Evolutionary conservation across 2,113 vertebrate genomes (phyloP).

Genomic region (Calidris pygmaea): DNA sequence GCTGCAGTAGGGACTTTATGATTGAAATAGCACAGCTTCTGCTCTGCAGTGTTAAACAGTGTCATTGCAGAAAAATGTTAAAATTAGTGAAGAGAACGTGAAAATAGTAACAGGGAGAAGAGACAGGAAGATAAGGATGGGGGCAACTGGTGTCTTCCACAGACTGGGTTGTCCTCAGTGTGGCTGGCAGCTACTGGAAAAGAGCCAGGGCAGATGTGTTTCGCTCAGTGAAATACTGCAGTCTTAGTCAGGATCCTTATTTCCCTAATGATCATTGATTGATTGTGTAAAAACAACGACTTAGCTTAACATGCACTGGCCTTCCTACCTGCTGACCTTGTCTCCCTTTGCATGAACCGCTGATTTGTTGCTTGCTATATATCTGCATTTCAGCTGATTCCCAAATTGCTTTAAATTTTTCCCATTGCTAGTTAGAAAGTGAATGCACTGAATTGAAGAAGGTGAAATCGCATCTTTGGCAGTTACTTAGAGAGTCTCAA

Average conservation of each 20-base stretch:
- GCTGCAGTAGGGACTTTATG: background rate
- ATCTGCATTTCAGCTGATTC: background rate
- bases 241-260: background rate
- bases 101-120: background rate
- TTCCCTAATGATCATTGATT: background rate
- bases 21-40: background rate
- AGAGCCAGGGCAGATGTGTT: background rate
- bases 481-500: background rate
- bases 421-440: background rate
- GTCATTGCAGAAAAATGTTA: background rate
- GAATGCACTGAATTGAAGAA: background rate
- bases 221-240: background rate
- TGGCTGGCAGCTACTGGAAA: background rate
- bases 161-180: background rate
- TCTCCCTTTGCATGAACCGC: background rate
- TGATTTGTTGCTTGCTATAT: background rate
- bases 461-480: background rate
- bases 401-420: background rate
- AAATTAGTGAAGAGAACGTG: background rate
- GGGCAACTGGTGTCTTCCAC: background rate
- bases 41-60: background rate
- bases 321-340: background rate
- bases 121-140: background rate
- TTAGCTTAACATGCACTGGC: background rate
- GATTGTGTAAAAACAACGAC: background rate